A percentile compares a stretch with the other conserved stretches of the same genome.
These are phyloP conservation scores for Asobara japonica DNA, from an alignment of 1,140 invertebrate species.

Conservation along the genomic window DNA sequence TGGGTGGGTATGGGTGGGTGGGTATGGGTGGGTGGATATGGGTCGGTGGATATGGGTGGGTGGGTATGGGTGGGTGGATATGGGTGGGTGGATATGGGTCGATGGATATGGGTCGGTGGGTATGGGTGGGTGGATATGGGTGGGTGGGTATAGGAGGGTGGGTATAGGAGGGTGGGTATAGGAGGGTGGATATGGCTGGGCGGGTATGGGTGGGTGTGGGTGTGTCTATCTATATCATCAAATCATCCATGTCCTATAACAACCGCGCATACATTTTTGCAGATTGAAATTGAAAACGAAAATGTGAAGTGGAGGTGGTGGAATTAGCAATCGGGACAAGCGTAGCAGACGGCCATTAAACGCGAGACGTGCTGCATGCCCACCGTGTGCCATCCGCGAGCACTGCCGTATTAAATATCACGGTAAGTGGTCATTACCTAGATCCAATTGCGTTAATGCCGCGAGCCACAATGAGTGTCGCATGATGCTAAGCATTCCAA, in stretches of 20 bases:
- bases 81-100: too few relatives aligned
- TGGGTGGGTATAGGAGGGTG: too few relatives aligned
- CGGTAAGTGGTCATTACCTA: slow-evolving; percentile 43
- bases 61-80: too few relatives aligned
- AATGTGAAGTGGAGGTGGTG: slow-evolving; percentile 7
- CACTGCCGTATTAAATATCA: slow-evolving; percentile 38
- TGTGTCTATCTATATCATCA: too few relatives aligned
- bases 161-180: too few relatives aligned
- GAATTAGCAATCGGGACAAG: slow-evolving; percentile 42
- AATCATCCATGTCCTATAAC: neutral
- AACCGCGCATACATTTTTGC: neutral
- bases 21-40: too few relatives aligned
- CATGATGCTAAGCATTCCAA: slow-evolving; percentile 37
- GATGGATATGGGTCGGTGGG: too few relatives aligned
- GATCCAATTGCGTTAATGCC: slow-evolving; percentile 43
- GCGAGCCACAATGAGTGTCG: slow-evolving; percentile 29
- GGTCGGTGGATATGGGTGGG: too few relatives aligned
- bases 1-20: too few relatives aligned
- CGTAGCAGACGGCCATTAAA: slow-evolving; percentile 37
- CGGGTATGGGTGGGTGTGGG: too few relatives aligned
- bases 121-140: too few relatives aligned
- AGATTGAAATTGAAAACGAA: neutral
- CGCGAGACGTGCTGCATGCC: slow-evolving; percentile 26
- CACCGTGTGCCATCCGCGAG: slow-evolving; percentile 26
- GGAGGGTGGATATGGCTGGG: too few relatives aligned